Percentiles rank a stretch among this genome's conserved stretches.
phyloP scores from a whole-genome alignment of 1,140 invertebrate species.

The Cylas formicarius region DNA sequence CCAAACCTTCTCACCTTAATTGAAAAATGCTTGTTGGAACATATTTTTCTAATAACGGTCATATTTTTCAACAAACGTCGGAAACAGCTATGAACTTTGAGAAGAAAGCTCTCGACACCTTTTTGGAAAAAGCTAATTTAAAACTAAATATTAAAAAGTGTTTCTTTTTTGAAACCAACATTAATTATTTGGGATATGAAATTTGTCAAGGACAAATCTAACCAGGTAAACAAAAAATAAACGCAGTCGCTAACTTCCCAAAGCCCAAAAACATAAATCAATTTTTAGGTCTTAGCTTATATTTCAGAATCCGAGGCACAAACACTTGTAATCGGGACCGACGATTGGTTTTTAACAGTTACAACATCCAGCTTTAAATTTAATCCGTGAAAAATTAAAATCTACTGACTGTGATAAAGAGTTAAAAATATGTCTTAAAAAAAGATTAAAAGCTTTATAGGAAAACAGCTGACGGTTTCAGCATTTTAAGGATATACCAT shows the following conservation, averaged over 20 bases:
- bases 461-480: constrained; percentile 1
- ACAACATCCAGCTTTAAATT: too few relatives aligned
- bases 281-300: not conserved
- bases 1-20: too few relatives aligned
- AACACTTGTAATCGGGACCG: not conserved
- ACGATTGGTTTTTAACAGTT: constrained; percentile 1
- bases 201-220: not conserved
- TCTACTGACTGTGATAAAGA: not conserved
- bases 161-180: constrained; percentile 4
- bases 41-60: too few relatives aligned
- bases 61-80: too few relatives aligned
- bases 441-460: not conserved
- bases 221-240: not conserved
- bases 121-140: constrained; percentile 1
- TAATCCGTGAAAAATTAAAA: constrained; percentile 7
- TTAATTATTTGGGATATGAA: constrained; percentile 12
- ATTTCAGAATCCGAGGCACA: not conserved
- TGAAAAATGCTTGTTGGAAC: too few relatives aligned
- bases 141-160: constrained; percentile 11
- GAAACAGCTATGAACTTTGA: too few relatives aligned
- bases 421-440: not conserved
- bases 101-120: too few relatives aligned
- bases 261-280: not conserved
- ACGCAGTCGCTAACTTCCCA: not conserved
- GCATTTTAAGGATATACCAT: constrained; percentile 12